Evolutionary conservation across 2,113 vertebrate species (phyloP), one percentile per base, ranked within the genome.

Genomic region (Callipepla squamata): DNA sequence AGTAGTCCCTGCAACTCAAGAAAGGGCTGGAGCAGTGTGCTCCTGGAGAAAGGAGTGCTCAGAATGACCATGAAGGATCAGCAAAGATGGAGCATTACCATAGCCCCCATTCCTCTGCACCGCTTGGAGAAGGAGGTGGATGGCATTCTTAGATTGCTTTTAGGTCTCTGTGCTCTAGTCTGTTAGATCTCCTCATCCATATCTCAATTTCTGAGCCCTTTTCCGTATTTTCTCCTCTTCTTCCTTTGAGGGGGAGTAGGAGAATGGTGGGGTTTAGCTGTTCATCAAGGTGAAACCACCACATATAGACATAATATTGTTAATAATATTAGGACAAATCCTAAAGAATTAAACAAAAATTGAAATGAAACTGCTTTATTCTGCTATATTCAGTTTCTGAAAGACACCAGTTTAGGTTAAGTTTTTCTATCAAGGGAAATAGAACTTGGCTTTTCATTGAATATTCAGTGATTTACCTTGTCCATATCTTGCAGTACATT

Each of bases 321-420:
- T n/a, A n/a, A n/a, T n/a, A n/a, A n/a, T n/a, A n/a, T n/a, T n/a
- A n/a, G n/a, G n/a, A n/a, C 63, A 67, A 48, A 17, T 95, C 44
- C 70, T 75, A 72, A n/a, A 89, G 36, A 94, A 94, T 87, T 87
- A 45, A 80, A n/a, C 26, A 69, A 62, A 93, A 96, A 95, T 77
- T 65, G 69, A 92, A 85, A 94, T 81, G 8, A 50, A 40, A 47
- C 25, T 81, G 3, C 53, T 80, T 62, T 73, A 23, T 68, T 89
- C 34, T 80, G 16, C 51, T 75, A 22, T 61, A 55, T 85, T 69
- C 61, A 18, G 9, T 80, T 94, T 85, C 76, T 85, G 63, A 68
- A 77, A 70, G 30, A 61, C 7, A 47, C 53, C 53, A 17, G 53
- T 38, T 74, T 57, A 58, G 18, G n/a, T 55, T 63, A 95, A 94